These are phyloP conservation scores for Cladorhizidae sp. DNA, from an alignment of 37 sponge, comb jelly and placozoan species.

Conservation along the genomic window DNA sequence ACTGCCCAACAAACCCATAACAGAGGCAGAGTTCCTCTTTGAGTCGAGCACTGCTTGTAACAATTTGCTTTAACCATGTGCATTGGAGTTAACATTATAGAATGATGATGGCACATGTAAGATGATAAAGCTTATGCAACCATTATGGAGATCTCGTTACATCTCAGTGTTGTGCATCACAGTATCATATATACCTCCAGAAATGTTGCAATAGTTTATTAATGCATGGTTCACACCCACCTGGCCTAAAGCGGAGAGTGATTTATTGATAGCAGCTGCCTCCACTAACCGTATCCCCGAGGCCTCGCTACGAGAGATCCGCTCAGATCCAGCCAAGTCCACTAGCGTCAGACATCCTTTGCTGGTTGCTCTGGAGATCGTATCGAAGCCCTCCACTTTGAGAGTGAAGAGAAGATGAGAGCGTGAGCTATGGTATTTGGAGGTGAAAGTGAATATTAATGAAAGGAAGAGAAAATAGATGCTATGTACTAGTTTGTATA, in stretches of 20 bases:
- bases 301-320: constrained; percentile 83
- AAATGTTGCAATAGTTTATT: neutral
- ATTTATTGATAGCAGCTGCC: constrained; percentile 89
- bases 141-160: neutral
- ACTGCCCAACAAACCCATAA: too few relatives aligned
- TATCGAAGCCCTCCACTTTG: constrained; percentile 60
- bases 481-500: neutral
- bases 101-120: too few relatives aligned
- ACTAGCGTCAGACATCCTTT: constrained; percentile 72
- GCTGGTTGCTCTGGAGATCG: constrained; percentile 54
- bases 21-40: too few relatives aligned
- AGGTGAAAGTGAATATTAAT: neutral
- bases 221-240: constrained; percentile 7
- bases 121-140: neutral
- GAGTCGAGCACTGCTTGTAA: too few relatives aligned
- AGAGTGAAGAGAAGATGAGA: constrained; percentile 77
- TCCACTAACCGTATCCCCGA: constrained; percentile 76
- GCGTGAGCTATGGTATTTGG: constrained; percentile 69
- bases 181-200: too few relatives aligned
- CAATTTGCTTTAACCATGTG: too few relatives aligned
- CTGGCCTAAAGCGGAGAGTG: constrained; percentile 82
- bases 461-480: too few relatives aligned
- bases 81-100: too few relatives aligned
- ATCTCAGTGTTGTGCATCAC: too few relatives aligned
- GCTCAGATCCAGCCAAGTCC: constrained; percentile 86